Evolutionary conservation across 2,888 invertebrate genomes (phyloP), one percentile per base, ranked within the genome.

Genomic region (Oscheius sp.): DNA sequence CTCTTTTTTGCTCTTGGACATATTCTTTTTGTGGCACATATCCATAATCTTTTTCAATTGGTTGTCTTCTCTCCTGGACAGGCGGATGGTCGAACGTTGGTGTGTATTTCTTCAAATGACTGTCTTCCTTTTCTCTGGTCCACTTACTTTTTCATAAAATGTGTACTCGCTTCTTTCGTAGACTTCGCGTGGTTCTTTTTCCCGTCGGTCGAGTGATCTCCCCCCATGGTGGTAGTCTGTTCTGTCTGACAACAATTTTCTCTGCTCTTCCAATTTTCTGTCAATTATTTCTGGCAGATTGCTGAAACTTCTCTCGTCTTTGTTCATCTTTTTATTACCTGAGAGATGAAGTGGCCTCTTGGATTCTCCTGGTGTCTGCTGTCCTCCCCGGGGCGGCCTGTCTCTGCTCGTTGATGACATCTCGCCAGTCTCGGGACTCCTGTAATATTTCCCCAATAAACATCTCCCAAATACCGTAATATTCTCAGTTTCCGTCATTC

Each of bases 341-440:
- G 53, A 74, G 27, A 0, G 70, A 71, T 3, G 68, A 53, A 1
- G 75, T 61, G 1, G 53, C 59, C 45, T 75, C 63, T 13, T 49
- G 43, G 21, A 75, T 73, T 12, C 58, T 53, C 6, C 72, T 29
- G 3, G n/a, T 69, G 68, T 75, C 73, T 1, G 49, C 58, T 0
- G 49, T 7, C 16, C 74, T 70, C 66, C 83, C 82, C 12, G 84
- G 84, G 12, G 79, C 76, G 16, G 83, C 49, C 61, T 82, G 83
- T 27, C 84, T 72, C 68, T 84, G 84, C 55, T 80, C 72, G 27
- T 81, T 78, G 56, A 84, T 80, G 41, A 83, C 77, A 29, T 83
- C 76, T 27, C 81, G 73, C 82, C 82, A 82, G 55, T 82, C 78
- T 45, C 82, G 76, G 7, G 78, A 74, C 43, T 83, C 82, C 79